These are phyloP conservation scores for Argyresthia albistria DNA, from an alignment of 2,888 invertebrate genomes.

Conservation along the genomic window DNA sequence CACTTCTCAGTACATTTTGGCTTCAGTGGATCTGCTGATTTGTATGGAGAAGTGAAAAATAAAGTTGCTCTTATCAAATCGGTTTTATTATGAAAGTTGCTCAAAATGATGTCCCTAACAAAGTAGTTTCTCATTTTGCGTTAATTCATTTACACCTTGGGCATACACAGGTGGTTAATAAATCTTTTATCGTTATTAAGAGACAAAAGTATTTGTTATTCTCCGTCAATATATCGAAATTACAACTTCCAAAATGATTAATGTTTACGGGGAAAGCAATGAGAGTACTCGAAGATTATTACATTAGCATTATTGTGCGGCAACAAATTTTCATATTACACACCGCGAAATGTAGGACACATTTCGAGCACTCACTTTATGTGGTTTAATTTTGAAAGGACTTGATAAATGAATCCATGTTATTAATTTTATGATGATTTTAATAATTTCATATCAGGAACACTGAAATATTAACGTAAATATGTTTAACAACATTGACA, in stretches of 20 bases:
- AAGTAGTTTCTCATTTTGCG: too few species aligned
- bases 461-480: too few species aligned
- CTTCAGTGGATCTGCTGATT: too few species aligned
- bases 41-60: too few species aligned
- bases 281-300: slow-evolving; percentile 1
- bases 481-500: too few species aligned
- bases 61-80: too few species aligned
- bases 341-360: not conserved
- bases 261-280: not conserved
- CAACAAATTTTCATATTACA: not conserved
- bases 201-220: not conserved
- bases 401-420: not conserved
- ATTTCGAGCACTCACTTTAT: not conserved
- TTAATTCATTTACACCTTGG: too few species aligned
- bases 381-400: not conserved
- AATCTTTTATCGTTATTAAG: not conserved
- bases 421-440: too few species aligned
- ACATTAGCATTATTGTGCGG: slow-evolving; percentile 1
- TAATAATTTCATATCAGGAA: too few species aligned
- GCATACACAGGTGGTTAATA: not conserved
- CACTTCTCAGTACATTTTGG: too few species aligned
- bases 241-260: not conserved
- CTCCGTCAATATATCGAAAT: not conserved
- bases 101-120: too few species aligned
- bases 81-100: too few species aligned